Evolutionary conservation across 2,113 vertebrate species (phyloP).

Genomic region (Labrus mixtus): DNA sequence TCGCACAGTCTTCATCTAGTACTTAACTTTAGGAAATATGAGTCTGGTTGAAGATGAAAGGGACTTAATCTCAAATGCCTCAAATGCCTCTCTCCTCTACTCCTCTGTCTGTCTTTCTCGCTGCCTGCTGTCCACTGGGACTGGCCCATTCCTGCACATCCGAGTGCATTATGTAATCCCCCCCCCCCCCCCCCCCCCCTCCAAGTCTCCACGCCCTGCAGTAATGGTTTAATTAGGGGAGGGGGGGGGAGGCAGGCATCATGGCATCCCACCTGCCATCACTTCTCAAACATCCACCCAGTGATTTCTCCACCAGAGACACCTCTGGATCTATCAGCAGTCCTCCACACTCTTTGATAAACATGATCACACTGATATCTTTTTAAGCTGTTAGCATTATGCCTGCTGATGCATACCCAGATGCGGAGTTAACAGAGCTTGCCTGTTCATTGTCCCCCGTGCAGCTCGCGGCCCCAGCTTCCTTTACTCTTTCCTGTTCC

Average conservation of each 20-base stretch:
- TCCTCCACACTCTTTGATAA: slow-evolving; percentile 32
- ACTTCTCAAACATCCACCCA: slow-evolving; percentile 50
- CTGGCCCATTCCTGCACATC: slow-evolving; percentile 71
- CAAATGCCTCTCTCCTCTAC: slow-evolving; percentile 68
- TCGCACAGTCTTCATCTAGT: slow-evolving; percentile 77
- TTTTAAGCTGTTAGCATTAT: slow-evolving; percentile 47
- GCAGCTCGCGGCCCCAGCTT: slow-evolving; percentile 50
- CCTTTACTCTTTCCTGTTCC: slow-evolving; percentile 47
- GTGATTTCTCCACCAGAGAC: slow-evolving; percentile 42
- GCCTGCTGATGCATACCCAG: slow-evolving; percentile 50
- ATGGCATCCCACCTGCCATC: slow-evolving; percentile 66
- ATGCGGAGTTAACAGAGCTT: slow-evolving; percentile 47
- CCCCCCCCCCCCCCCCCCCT: slow-evolving; percentile 50
- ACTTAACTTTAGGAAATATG: slow-evolving; percentile 82
- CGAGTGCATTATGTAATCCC: slow-evolving; percentile 82
- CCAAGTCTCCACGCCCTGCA: slow-evolving; percentile 74
- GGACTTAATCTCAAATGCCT: slow-evolving; percentile 81
- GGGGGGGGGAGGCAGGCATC: slow-evolving; percentile 58
- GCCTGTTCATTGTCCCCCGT: slow-evolving; percentile 52
- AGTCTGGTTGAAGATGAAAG: slow-evolving; percentile 85
- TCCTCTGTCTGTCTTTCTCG: slow-evolving; percentile 64
- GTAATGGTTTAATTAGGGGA: slow-evolving; percentile 80
- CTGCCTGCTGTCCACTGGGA: slow-evolving; percentile 74
- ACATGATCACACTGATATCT: slow-evolving; percentile 38
- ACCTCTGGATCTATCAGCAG: slow-evolving; percentile 29